Evolutionary conservation across 2,888 invertebrate species (phyloP), one percentile per base, ranked within the genome.

Genomic region (Philhelius pedissequus): DNA sequence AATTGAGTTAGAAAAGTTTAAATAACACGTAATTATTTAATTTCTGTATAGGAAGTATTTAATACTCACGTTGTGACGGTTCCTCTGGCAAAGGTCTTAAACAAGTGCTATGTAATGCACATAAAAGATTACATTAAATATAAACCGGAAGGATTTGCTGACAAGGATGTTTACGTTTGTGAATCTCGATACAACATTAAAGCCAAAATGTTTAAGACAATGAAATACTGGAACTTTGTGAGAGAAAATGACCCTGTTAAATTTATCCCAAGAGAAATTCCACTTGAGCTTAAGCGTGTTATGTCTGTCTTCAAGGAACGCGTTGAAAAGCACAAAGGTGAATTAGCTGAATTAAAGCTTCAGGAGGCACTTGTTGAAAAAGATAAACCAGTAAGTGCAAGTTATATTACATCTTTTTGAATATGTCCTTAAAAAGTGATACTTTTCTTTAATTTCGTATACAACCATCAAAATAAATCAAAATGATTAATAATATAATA

Each of bases 131-230:
- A 98, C 92, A 97, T 98, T 90, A 96, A 97, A 90, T 94, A 94
- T 90, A 94, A 94, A 86, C 98, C 99, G 0, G 96, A 97, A 93
- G 95, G 96, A 20, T 96, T 97, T 89, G 93, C 95, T 0, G 97
- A 98, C 86, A 97, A 97, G 89, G 98, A 99, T 91, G 96, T 99
- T 1, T 99, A 96, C 89, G 98, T 99, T 0, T 99, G 99, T 91
- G 99, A 99, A 92, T 98, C 97, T 18, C 94, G 98, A 5, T 99
- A 99, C 92, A 96, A 95, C 87, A 95, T 97, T 0, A 95, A 95
- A 88, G 94, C 95, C 40, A 48, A 94, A 97, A 82, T 95, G 95
- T 99, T 99, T 92, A 98, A 98, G 92, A 99, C 99, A 92, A 97
- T 99, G 78, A 97, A 97, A 92, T 94, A 94, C 86, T 96, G 94